Evolutionary conservation across 2,113 vertebrate genomes (phyloP).

Genomic region (Verasper variegatus): DNA sequence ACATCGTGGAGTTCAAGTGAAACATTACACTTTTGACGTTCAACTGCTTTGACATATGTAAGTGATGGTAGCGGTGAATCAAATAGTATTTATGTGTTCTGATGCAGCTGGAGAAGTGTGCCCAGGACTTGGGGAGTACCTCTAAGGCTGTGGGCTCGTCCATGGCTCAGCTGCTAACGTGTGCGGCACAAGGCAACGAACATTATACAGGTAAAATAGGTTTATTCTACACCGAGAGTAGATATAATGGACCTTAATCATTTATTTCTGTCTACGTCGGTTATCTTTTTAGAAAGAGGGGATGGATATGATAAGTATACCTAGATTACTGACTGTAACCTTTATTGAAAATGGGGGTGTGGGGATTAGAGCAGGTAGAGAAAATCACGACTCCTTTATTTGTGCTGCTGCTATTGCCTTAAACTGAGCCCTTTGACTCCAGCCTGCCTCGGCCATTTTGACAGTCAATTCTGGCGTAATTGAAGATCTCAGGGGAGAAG

Average conservation of each 20-base stretch:
- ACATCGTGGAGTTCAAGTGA: neutral
- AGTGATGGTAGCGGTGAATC: neutral
- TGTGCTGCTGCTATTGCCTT: constrained; percentile 17
- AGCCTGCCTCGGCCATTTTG: constrained; percentile 32
- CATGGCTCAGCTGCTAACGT: constrained; percentile 97
- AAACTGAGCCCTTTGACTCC: constrained; percentile 15
- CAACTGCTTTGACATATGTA: neutral
- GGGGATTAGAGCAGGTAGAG: constrained; percentile 10
- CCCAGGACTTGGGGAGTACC: constrained; percentile 96
- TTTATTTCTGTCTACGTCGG: neutral
- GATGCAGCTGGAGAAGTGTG: constrained; percentile 94
- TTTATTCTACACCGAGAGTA: constrained; percentile 6
- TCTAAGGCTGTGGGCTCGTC: constrained; percentile 98
- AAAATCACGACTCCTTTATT: constrained; percentile 19
- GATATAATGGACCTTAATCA: neutral
- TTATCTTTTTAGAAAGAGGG: neutral
- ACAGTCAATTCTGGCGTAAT: constrained; percentile 41
- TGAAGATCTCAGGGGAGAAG: constrained; percentile 52
- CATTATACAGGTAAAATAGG: constrained; percentile 93
- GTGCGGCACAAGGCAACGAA: constrained; percentile 97
- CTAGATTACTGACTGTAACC: neutral
- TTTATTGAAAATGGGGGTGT: neutral
- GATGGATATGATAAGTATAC: constrained; percentile 1
- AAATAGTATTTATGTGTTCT: constrained; percentile 2
- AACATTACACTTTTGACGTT: neutral